These are phyloP conservation scores for Brachyhypopomus gauderio DNA, from an alignment of 2,113 vertebrate species.

Conservation along the genomic window DNA sequence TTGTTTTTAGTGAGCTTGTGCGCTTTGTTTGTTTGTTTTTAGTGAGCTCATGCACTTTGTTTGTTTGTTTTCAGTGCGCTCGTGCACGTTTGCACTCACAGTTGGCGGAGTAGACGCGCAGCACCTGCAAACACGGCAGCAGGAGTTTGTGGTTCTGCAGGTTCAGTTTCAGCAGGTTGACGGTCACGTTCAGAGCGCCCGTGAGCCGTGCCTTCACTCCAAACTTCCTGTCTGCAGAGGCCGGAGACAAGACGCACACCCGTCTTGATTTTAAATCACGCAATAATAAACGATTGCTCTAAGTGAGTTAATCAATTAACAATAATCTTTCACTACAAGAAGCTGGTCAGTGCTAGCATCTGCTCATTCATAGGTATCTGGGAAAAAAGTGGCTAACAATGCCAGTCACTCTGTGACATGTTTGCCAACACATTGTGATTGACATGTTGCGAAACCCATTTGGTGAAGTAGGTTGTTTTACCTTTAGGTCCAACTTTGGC, in stretches of 20 bases:
- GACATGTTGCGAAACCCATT: too few relatives aligned
- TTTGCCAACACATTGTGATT: too few relatives aligned
- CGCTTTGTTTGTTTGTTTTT: too few relatives aligned
- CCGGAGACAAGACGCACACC: neutral
- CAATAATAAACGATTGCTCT: too few relatives aligned
- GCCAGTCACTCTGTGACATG: too few relatives aligned
- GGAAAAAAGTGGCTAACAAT: too few relatives aligned
- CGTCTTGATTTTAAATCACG: neutral
- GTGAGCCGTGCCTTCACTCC: slow-evolving; percentile 92
- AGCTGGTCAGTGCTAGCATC: too few relatives aligned
- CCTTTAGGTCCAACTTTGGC: slow-evolving; percentile 96
- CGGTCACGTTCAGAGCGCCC: slow-evolving; percentile 84
- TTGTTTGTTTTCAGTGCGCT: neutral
- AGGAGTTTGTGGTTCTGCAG: slow-evolving; percentile 86
- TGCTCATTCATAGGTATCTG: too few relatives aligned
- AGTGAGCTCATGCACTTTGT: neutral
- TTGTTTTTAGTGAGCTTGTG: too few relatives aligned
- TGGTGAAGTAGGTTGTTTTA: slow-evolving; percentile 54
- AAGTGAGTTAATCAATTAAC: too few relatives aligned
- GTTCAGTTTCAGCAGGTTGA: slow-evolving; percentile 91
- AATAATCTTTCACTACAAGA: too few relatives aligned
- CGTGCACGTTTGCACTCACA: slow-evolving; percentile 79
- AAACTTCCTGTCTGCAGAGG: slow-evolving; percentile 89
- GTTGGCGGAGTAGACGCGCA: slow-evolving; percentile 89
- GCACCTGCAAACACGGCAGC: slow-evolving; percentile 92